Evolutionary conservation across 2,888 invertebrate species (phyloP).

Genomic region (Sipha maydis): DNA sequence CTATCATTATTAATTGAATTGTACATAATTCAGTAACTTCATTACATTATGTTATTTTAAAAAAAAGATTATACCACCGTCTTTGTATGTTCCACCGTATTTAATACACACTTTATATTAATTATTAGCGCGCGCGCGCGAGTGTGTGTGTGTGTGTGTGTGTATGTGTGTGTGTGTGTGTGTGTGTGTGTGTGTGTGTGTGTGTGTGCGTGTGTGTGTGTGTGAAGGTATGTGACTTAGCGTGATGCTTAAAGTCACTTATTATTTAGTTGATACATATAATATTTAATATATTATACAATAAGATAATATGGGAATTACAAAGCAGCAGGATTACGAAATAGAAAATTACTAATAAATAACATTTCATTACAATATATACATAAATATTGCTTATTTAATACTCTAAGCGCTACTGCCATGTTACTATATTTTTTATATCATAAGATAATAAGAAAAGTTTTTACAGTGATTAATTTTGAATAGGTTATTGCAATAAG

Average conservation of each 20-base stretch:
- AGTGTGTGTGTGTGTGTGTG: too few species aligned
- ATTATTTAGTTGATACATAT: slow-evolving; percentile 19
- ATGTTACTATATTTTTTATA: too few species aligned
- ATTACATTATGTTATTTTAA: neutral
- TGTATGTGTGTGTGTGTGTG: neutral
- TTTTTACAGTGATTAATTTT: too few species aligned
- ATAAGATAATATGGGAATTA: slow-evolving; percentile 23
- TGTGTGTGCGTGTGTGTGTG: too few species aligned
- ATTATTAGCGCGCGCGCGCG: too few species aligned
- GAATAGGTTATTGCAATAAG: neutral
- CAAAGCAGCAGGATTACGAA: neutral
- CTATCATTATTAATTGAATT: neutral
- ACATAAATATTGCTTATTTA: too few species aligned
- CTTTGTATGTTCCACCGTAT: neutral
- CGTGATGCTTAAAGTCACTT: neutral
- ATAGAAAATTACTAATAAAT: slow-evolving; percentile 36
- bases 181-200: neutral
- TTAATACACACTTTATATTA: slow-evolving; percentile 46
- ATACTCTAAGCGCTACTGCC: neutral
- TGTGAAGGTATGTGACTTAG: too few species aligned
- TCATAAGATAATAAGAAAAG: too few species aligned
- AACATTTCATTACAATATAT: neutral
- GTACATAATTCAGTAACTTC: neutral
- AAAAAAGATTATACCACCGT: neutral
- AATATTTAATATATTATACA: neutral